phyloP scores from a whole-genome alignment of 1,140 invertebrate species.

The Semibalanus balanoides region DNA sequence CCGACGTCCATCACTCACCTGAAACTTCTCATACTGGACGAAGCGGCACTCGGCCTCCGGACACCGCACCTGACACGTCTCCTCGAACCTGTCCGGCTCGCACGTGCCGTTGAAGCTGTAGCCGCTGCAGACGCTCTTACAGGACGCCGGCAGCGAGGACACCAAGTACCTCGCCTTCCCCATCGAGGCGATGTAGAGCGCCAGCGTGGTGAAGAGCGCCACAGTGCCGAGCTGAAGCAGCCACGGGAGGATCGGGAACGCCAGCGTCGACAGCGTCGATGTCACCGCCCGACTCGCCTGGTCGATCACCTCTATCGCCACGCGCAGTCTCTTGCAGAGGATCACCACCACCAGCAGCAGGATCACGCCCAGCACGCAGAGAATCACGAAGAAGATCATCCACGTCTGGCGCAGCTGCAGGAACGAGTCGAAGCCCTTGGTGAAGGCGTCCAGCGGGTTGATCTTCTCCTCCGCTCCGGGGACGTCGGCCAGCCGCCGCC shows the following conservation, averaged over 20 bases:
- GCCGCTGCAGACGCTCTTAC: neutral
- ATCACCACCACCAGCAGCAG: constrained; percentile 65
- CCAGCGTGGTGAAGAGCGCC: constrained; percentile 51
- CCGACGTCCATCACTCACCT: neutral
- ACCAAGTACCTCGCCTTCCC: constrained; percentile 44
- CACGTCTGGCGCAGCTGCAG: constrained; percentile 48
- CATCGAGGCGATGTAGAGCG: constrained; percentile 51
- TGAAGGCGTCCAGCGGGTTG: constrained; percentile 23
- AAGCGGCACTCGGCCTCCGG: constrained; percentile 4
- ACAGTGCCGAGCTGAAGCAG: constrained; percentile 58
- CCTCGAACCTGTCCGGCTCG: neutral
- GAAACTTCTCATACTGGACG: neutral
- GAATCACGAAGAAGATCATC: constrained; percentile 52
- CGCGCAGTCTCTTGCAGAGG: constrained; percentile 60
- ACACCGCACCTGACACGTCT: neutral
- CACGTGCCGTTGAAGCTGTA: neutral
- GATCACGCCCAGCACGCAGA: constrained; percentile 45
- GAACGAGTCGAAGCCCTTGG: constrained; percentile 35
- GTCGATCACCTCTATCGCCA: constrained; percentile 77
- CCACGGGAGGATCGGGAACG: constrained; percentile 87
- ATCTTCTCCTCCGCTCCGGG: neutral
- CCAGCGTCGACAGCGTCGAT: constrained; percentile 61
- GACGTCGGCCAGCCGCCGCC: neutral
- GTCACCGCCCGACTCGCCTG: constrained; percentile 77
- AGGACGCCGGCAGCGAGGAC: neutral